phyloP scores from a whole-genome alignment of 1,140 invertebrate genomes.

The Ips typographus region DNA sequence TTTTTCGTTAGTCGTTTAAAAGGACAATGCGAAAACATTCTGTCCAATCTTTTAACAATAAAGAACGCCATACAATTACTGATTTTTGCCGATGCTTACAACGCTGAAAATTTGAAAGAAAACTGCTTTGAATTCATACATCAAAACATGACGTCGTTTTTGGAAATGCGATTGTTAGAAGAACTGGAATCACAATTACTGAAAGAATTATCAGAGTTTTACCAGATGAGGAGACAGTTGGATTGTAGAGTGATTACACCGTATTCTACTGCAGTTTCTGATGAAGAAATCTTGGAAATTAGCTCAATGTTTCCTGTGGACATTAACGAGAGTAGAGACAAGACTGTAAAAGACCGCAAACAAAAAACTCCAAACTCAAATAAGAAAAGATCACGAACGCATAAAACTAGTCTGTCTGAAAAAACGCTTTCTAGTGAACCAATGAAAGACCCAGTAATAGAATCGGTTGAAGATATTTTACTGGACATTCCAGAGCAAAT shows the following conservation, averaged over 20 bases:
- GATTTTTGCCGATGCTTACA: constrained; percentile 67
- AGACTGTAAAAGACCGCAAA: constrained; percentile 26
- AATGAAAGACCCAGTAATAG: too few species aligned
- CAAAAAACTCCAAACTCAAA: constrained; percentile 40
- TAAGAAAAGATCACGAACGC: constrained; percentile 52
- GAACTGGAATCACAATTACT: constrained; percentile 59
- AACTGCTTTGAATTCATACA: constrained; percentile 71
- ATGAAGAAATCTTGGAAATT: constrained; percentile 57
- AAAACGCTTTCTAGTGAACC: constrained; percentile 7
- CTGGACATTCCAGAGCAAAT: constrained; percentile 44
- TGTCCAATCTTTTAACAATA: constrained; percentile 63
- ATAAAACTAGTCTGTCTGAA: constrained; percentile 39
- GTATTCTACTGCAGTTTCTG: constrained; percentile 58
- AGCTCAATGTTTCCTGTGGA: constrained; percentile 50
- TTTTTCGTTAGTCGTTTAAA: constrained; percentile 65
- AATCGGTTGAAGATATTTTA: constrained; percentile 13
- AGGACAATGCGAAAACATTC: constrained; percentile 66
- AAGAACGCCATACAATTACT: constrained; percentile 71
- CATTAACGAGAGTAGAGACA: constrained; percentile 47
- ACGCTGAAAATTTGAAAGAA: constrained; percentile 65
- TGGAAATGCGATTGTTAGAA: constrained; percentile 65
- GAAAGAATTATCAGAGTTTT: constrained; percentile 63
- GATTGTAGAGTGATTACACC: constrained; percentile 63
- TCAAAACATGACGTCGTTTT: constrained; percentile 65
- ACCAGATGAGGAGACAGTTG: constrained; percentile 54